Evolutionary conservation across 2,888 invertebrate genomes (phyloP).

Genomic region (Polydrusus tereticollis): DNA sequence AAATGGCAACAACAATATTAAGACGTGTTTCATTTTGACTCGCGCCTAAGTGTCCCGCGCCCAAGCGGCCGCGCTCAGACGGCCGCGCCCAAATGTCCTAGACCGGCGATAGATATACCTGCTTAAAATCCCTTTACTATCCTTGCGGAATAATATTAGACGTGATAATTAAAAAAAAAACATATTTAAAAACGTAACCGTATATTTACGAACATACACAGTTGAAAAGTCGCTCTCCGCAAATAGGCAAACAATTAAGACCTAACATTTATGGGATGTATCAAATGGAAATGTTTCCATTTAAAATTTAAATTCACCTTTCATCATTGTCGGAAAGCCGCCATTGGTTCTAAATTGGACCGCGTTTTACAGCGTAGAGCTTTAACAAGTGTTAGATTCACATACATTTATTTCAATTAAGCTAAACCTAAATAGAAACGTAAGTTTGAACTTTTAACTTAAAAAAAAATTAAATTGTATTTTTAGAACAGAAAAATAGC

Average conservation of each 20-base stretch:
- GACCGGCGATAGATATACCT: no score
- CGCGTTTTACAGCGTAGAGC: background rate
- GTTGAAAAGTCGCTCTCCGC: background rate
- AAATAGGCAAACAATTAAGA: background rate
- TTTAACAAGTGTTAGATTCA: background rate
- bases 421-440: no score
- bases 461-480: no score
- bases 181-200: background rate
- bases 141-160: no score
- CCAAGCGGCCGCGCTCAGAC: no score
- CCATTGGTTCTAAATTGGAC: background rate
- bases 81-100: no score
- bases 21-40: no score
- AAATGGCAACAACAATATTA: no score
- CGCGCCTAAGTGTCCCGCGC: no score
- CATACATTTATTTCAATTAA: background rate
- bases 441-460: no score
- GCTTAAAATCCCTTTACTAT: no score
- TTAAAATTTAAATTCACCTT: constrained; percentile 12
- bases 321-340: background rate
- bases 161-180: background rate
- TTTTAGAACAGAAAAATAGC: no score
- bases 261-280: background rate
- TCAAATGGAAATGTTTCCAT: constrained; percentile 6
- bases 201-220: background rate